Evolutionary conservation across 2,797 vertebrate species (phyloP), one percentile per base, ranked within the genome.

Genomic region (Dryobates pubescens): DNA sequence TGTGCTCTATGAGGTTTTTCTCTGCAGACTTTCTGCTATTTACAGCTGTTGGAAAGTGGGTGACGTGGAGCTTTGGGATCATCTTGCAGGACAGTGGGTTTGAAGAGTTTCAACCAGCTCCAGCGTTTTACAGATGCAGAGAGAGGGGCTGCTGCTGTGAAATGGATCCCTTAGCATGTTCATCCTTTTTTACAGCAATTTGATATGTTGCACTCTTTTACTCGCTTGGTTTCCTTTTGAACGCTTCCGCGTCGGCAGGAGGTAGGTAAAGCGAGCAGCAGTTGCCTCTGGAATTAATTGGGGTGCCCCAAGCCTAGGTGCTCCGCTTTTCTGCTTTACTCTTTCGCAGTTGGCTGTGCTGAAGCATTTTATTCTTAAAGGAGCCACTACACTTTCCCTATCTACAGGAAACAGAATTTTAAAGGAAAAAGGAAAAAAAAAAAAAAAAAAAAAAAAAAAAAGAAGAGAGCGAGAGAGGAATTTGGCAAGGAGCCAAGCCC

Each of bases 361-460:
- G 63, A 82, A 82, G 32, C 54, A 11, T 75, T 95, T 89, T 59
- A 29, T 81, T 95, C 95, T 93, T 62, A 88, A 87, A 73, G 57
- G 82, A 92, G 53, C 63, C 64, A 67, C 43, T 92, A 73, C 58
- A n/a, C 38, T 92, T 86, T 94, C 58, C 68, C n/a, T 94, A 64
- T 95, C 74, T 76, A 93, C 93, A 92, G 89, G 95, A 96, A 96
- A 86, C 89, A 94, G 82, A 85, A 68, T 70, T 54, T 53, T 51
- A 19, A 17, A n/a, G 23, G 23, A n/a, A 65, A 30, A 43, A 24
- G 73, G 20, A 17, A 13, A 54, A 16, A 16, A 30, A n/a, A 26
- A 41, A 78, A 70, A 45, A 7, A 43, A 9, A 15, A 16, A 15
- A 53, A 27, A 49, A 59, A 70, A 45, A 17, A 9, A 36, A 9